A percentile compares a stretch with the other conserved stretches of the same genome.
Evolutionary conservation across 2,113 vertebrate species (phyloP).

Genomic region (Oenanthe melanoleuca): DNA sequence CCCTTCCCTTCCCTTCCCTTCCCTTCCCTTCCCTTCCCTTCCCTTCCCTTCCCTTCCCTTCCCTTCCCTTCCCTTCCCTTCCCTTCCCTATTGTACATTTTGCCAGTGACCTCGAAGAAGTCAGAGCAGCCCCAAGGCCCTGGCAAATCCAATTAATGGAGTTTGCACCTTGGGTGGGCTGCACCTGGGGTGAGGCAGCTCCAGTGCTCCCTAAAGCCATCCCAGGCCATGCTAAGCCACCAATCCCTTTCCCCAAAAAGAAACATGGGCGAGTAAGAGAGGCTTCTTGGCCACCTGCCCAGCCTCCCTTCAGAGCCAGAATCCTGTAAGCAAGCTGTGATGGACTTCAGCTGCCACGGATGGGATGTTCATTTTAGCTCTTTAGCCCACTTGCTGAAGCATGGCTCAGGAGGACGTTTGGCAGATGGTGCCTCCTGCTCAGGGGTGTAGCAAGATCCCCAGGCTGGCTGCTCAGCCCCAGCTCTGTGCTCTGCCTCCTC

Average conservation of each 20-base stretch:
- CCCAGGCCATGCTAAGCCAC: not conserved
- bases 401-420: not conserved
- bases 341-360: conserved; percentile 32
- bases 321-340: conserved; percentile 32
- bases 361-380: conserved; percentile 39
- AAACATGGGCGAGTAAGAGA: not conserved
- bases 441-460: not conserved
- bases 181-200: not conserved
- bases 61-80: not conserved
- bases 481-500: not conserved
- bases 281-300: conserved; percentile 28
- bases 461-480: conserved; percentile 26
- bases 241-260: not conserved
- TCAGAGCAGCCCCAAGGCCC: not conserved
- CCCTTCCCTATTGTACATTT: too few relatives aligned
- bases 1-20: not conserved
- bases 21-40: not conserved
- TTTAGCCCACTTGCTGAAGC: conserved; percentile 5
- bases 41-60: not conserved
- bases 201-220: not conserved
- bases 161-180: not conserved
- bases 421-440: conserved; percentile 35
- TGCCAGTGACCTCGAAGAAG: not conserved
- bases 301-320: conserved; percentile 20
- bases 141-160: not conserved